Evolutionary conservation across 2,888 invertebrate genomes (phyloP), one percentile per base, ranked within the genome.

Genomic region (Neria commutata): DNA sequence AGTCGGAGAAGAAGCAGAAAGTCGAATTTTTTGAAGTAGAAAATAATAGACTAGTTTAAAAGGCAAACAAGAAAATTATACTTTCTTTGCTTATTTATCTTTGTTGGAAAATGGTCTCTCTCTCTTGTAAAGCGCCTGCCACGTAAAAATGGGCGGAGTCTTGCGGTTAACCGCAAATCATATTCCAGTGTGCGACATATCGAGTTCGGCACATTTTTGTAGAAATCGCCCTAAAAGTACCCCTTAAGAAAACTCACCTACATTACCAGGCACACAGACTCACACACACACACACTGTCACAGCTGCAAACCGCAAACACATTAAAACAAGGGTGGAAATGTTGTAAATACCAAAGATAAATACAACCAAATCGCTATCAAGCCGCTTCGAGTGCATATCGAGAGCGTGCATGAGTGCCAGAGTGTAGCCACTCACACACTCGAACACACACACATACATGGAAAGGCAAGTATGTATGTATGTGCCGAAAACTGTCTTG

Each of bases 401-500:
- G n/a, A n/a, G n/a, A n/a, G n/a, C n/a, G n/a, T n/a, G n/a, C n/a
- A n/a, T n/a, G n/a, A n/a, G n/a, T n/a, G n/a, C n/a, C n/a, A n/a
- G n/a, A 48, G 24, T 48, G 29, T n/a, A n/a, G n/a, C n/a, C 46
- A 55, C 29, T 34, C 40, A 54, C 57, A 45, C 42, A 51, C 47
- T 26, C 49, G 47, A 34, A 46, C 46, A 45, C 4, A 42, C 23
- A 37, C 34, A 25, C 33, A 25, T 10, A 19, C 37, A 16, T 25
- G 17, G 42, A 37, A 42, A 26, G 25, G 4, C 26, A 29, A 11
- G 11, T 19, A 11, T 17, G 45, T 62, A 58, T 67, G 68, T 63
- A 64, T 65, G 62, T 62, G 66, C 67, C 66, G 72, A 73, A 71
- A 70, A 72, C 74, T 76, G 74, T 76, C 76, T 73, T 72, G 73